These are phyloP conservation scores for Gymnopithys bicolor DNA, from an alignment of 2,797 vertebrate genomes.

Conservation along the genomic window DNA sequence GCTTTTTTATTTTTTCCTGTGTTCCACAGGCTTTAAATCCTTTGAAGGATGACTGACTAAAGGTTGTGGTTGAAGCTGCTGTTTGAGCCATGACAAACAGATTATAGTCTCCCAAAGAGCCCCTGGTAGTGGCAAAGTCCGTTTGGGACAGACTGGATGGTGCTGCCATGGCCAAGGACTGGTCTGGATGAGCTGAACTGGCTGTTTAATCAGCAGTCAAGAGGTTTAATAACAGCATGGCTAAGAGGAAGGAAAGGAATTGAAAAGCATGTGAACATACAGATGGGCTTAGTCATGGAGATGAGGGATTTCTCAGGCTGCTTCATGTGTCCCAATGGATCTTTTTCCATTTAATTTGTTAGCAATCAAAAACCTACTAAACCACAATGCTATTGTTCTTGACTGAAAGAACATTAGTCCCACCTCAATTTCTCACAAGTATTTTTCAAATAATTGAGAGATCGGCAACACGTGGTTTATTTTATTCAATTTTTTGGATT, in stretches of 20 bases:
- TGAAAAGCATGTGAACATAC: background rate
- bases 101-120: background rate
- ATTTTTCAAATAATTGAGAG: background rate
- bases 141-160: background rate
- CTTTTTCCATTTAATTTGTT: background rate
- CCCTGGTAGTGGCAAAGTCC: background rate
- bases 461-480: rapidly evolving
- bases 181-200: background rate
- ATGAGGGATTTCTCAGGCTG: background rate
- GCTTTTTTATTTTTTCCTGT: slow-evolving; percentile 57
- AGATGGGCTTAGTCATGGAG: background rate
- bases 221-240: background rate
- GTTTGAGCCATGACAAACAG: background rate
- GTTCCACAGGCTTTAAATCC: background rate
- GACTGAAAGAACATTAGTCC: background rate
- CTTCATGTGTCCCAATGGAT: background rate
- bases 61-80: background rate
- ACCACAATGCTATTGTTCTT: background rate
- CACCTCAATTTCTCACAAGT: background rate
- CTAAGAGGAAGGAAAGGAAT: background rate
- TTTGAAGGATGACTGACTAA: slow-evolving; percentile 9
- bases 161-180: background rate
- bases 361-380: background rate
- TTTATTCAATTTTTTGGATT: background rate
- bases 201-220: background rate